phyloP scores from a whole-genome alignment of 2,888 invertebrate species.

The Drosophila austrosaltans region DNA sequence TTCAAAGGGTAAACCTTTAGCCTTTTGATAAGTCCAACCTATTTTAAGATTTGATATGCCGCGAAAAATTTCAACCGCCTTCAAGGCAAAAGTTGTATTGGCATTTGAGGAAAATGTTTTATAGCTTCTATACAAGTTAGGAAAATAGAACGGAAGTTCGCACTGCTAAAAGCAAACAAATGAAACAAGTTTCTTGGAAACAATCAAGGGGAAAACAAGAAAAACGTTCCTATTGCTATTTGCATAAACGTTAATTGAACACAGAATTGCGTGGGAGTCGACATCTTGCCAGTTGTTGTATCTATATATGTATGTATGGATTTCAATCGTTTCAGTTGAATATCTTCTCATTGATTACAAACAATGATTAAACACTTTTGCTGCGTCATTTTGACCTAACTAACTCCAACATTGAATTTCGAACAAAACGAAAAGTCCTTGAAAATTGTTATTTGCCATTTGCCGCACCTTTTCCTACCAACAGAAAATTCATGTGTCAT shows the following conservation, averaged over 20 bases:
- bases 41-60: too few species aligned
- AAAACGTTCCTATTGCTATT: not conserved
- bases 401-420: not conserved
- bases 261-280: not conserved
- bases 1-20: too few species aligned
- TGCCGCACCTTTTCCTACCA: not conserved
- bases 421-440: not conserved
- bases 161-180: not conserved
- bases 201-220: not conserved
- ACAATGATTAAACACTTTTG: not conserved
- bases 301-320: too few species aligned
- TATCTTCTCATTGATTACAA: constrained; percentile 9
- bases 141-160: not conserved
- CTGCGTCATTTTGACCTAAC: constrained; percentile 1
- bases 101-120: too few species aligned
- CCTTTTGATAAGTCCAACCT: too few species aligned
- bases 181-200: not conserved
- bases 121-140: too few species aligned
- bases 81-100: too few species aligned
- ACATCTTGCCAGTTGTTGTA: not conserved
- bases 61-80: too few species aligned
- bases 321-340: not conserved
- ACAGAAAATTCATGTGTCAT: not conserved
- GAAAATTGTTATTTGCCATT: not conserved
- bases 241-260: not conserved